These are phyloP conservation scores for Distichodus sexfasciatus DNA, from an alignment of 2,797 vertebrate genomes.

Conservation along the genomic window DNA sequence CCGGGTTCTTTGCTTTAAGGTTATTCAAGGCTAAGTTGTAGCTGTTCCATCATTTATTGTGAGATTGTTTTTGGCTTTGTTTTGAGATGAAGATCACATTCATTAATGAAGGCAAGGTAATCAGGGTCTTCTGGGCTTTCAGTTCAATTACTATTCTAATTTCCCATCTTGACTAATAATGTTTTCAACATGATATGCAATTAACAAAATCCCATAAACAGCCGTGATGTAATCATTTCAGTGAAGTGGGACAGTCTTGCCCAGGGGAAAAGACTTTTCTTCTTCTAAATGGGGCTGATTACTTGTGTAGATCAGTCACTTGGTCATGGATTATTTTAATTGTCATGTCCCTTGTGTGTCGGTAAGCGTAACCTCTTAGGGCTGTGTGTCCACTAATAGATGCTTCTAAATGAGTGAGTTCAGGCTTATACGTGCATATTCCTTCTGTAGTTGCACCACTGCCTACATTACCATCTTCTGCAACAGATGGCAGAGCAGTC, in stretches of 20 bases:
- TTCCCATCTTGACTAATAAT: conserved; percentile 43
- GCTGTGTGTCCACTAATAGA: no score
- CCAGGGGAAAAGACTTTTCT: conserved; percentile 15
- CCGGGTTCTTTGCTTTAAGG: no score
- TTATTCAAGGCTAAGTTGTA: neutral
- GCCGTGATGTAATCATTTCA: conserved; percentile 31
- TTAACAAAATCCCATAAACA: conserved; percentile 49
- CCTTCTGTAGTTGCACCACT: no score
- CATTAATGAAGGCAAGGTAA: conserved; percentile 45
- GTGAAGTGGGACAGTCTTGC: conserved; percentile 28
- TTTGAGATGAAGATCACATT: conserved; percentile 9
- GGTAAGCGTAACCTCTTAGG: no score
- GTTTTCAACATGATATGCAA: conserved; percentile 42
- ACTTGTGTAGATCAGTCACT: conserved; percentile 21
- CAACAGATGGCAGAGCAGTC: conserved; percentile 28
- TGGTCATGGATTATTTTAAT: conserved; percentile 16
- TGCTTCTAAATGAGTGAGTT: no score
- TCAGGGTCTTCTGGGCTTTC: conserved; percentile 33
- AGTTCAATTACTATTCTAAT: conserved; percentile 47
- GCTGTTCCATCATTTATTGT: neutral
- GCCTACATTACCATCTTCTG: conserved; percentile 17
- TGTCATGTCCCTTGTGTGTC: neutral
- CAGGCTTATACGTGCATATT: no score
- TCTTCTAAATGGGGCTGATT: conserved; percentile 26
- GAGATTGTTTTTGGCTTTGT: neutral